Percentiles rank a stretch among this genome's conserved stretches.
phyloP scores from a whole-genome alignment of 2,888 invertebrate species.

The Xanthostigma xanthostigma region DNA sequence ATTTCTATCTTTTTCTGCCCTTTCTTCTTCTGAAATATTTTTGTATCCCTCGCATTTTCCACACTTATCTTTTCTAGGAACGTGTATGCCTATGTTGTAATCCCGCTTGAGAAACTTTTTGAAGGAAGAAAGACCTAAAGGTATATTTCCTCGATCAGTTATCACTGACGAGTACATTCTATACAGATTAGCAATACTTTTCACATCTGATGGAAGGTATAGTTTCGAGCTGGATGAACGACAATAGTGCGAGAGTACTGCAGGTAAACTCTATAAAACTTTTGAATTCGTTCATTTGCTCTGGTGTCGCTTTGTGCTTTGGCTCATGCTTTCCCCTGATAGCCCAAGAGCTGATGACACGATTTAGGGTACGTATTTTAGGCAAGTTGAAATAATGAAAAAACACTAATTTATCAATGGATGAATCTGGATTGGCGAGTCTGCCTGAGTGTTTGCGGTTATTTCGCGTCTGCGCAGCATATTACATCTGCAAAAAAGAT shows the following conservation, averaged over 20 bases:
- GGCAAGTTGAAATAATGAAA: too few species aligned
- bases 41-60: too few species aligned
- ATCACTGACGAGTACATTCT: constrained; percentile 5
- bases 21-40: background rate
- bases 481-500: too few species aligned
- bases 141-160: constrained; percentile 1
- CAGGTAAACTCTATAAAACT: constrained; percentile 6
- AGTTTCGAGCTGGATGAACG: constrained; percentile 7
- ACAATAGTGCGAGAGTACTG: constrained; percentile 8
- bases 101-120: constrained; percentile 3
- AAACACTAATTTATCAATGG: too few species aligned
- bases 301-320: constrained; percentile 5
- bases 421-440: too few species aligned
- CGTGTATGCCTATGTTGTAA: constrained; percentile 12
- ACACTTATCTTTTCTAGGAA: constrained; percentile 9
- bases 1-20: background rate
- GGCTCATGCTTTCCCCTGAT: constrained; percentile 7
- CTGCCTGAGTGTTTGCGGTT: too few species aligned
- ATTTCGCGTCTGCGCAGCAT: too few species aligned
- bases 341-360: too few species aligned
- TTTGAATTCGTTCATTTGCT: constrained; percentile 8
- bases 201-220: constrained; percentile 8
- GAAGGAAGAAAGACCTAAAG: constrained; percentile 4
- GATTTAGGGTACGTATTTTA: too few species aligned
- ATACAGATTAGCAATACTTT: constrained; percentile 5